Evolutionary conservation across 2,797 vertebrate genomes (phyloP).

Genomic region (Rhinichthys osculus): DNA sequence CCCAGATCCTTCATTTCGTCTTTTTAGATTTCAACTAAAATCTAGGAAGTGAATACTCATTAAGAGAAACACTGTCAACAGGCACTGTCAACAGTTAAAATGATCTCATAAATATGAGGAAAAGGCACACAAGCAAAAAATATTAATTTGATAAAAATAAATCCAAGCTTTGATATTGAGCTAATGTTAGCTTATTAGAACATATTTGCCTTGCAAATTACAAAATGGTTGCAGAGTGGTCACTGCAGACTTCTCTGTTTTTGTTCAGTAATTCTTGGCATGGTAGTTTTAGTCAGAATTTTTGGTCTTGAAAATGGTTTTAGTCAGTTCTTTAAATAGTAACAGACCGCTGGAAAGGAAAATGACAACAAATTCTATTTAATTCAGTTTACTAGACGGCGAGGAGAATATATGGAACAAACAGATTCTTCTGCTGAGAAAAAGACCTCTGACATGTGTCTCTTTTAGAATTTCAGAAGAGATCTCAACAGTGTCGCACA

Average conservation of each 20-base stretch:
- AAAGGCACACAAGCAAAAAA: slow-evolving; percentile 9
- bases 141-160: neutral
- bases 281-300: neutral
- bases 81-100: slow-evolving; percentile 9
- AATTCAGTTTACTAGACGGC: neutral
- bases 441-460: neutral
- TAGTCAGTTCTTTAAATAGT: neutral
- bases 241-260: neutral
- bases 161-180: slow-evolving; percentile 3
- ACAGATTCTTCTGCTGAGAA: neutral
- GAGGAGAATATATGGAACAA: neutral
- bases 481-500: neutral
- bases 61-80: slow-evolving; percentile 32
- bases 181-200: neutral
- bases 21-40: slow-evolving; percentile 26
- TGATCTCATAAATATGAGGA: slow-evolving; percentile 34
- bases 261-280: neutral
- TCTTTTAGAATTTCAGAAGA: neutral
- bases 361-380: neutral
- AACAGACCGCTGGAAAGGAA: neutral
- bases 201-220: slow-evolving; percentile 18
- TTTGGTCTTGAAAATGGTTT: neutral
- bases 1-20: slow-evolving; percentile 3
- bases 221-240: neutral
- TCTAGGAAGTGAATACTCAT: slow-evolving; percentile 29